Base-by-base conservation (phyloP, 2,113 vertebrate species). In the Psephotus haematonotus region DNA sequence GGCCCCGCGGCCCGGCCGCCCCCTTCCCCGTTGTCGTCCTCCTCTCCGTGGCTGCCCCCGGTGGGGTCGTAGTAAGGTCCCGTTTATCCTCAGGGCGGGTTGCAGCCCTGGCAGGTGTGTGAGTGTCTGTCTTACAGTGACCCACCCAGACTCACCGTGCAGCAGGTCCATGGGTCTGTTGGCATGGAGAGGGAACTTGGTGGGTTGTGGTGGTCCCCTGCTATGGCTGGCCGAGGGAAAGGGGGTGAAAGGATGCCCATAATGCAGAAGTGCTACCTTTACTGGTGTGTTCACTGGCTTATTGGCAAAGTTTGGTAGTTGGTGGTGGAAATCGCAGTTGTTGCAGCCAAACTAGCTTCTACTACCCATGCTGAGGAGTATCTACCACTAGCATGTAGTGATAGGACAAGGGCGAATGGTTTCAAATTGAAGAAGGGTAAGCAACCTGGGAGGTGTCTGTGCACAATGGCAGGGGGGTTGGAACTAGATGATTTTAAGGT, bases 291-390 rank as follows among this genome's bases (percentile, higher is more conserved):
- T 62, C 50, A 4, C 41, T 20, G 20, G 13, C 46, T 64, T 24
- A 4, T 46, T 72, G 77, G 95, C 43, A 76, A 96, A 96, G 71
- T 97, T 95, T 49, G 93, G 70, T 79, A 35, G 7, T 20, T 46
- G 89, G 39, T 8, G 37, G 57, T 71, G 81, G 35, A 80, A 55
- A 91, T 86, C 69, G 27, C 28, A 37, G 64, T 75, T n/a, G 6
- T 65, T 53, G 84, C 53, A 49, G 59, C 77, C 81, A 27, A 9
- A 41, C 37, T 28, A 9, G 78, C 27, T 65, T 8, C 31, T 74
- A 6, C 41, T 10, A 5, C 5, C 49, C 11, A 0, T 71, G 22
- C 59, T 37, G 10, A 18, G 43, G 43, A 77, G 31, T 27, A 47
- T 65, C 46, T 27, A 2, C 46, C 71, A 33, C 33, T 59, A 23